phyloP scores from a whole-genome alignment of 2,888 invertebrate genomes.

The Orchestes rusci region DNA sequence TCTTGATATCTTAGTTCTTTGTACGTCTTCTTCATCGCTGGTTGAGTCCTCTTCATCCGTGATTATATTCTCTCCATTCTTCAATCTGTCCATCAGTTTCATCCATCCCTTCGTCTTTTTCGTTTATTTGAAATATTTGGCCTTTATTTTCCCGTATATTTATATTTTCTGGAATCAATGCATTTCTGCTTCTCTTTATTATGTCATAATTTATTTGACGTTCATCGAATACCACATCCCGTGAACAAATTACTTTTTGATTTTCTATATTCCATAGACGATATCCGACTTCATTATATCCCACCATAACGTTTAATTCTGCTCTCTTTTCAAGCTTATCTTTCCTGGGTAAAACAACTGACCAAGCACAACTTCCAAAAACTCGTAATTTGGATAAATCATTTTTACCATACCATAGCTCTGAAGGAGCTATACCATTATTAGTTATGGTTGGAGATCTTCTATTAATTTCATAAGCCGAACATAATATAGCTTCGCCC shows the following conservation, averaged over 20 bases:
- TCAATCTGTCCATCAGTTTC: slow-evolving; percentile 11
- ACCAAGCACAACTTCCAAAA: slow-evolving; percentile 28
- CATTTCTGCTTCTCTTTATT: slow-evolving; percentile 3
- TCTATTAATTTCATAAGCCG: slow-evolving; percentile 27
- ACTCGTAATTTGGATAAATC: slow-evolving; percentile 25
- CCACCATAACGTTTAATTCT: slow-evolving; percentile 26
- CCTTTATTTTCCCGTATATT: slow-evolving; percentile 8
- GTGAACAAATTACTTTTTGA: slow-evolving; percentile 23
- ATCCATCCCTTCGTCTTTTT: slow-evolving; percentile 6
- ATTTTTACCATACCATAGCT: slow-evolving; percentile 24
- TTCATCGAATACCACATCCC: slow-evolving; percentile 20
- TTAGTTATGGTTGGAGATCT: slow-evolving; percentile 21
- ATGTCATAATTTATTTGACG: slow-evolving; percentile 12
- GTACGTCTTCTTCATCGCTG: slow-evolving; percentile 4
- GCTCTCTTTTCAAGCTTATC: slow-evolving; percentile 27
- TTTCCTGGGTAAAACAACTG: slow-evolving; percentile 22
- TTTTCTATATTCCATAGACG: slow-evolving; percentile 25
- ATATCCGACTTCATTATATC: slow-evolving; percentile 27
- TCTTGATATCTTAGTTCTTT: slow-evolving; percentile 6
- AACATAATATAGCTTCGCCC: slow-evolving; percentile 28
- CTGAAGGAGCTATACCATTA: slow-evolving; percentile 21
- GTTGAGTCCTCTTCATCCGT: background rate
- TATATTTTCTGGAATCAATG: slow-evolving; percentile 1
- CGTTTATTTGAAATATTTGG: background rate
- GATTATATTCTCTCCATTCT: slow-evolving; percentile 7